phyloP scores from a whole-genome alignment of 2,113 vertebrate species.

The Anhinga anhinga region DNA sequence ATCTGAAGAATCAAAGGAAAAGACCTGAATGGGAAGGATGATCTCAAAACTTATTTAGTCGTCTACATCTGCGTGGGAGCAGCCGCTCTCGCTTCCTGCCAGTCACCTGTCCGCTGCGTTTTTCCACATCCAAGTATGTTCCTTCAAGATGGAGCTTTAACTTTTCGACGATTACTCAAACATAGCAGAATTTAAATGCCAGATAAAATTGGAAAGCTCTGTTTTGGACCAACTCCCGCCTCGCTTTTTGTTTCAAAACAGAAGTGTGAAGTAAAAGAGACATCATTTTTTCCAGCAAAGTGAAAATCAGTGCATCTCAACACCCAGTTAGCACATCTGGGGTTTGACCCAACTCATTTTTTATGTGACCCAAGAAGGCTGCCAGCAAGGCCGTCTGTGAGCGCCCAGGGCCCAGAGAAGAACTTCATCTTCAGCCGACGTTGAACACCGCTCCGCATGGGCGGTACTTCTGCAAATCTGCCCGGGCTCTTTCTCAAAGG shows the following conservation, averaged over 20 bases:
- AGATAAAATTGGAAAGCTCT: constrained; percentile 6
- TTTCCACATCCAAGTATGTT: neutral
- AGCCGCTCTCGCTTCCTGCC: constrained; percentile 38
- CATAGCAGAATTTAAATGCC: neutral
- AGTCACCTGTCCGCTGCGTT: constrained; percentile 26
- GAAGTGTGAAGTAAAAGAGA: constrained; percentile 45
- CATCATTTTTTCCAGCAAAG: constrained; percentile 45
- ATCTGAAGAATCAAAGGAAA: constrained; percentile 73
- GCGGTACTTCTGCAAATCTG: neutral
- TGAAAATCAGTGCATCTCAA: constrained; percentile 53
- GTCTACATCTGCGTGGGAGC: constrained; percentile 33
- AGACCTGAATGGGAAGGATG: constrained; percentile 63
- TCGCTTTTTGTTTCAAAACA: constrained; percentile 10
- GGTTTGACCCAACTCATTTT: constrained; percentile 58
- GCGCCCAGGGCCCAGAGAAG: neutral
- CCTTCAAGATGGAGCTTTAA: neutral
- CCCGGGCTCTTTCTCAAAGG: accelerated
- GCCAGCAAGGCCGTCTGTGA: neutral
- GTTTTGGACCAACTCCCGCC: neutral
- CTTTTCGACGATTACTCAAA: neutral
- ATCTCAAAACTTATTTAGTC: constrained; percentile 71
- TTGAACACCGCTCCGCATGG: neutral
- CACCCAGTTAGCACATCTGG: constrained; percentile 60
- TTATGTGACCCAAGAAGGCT: constrained; percentile 39
- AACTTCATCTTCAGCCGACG: neutral